These are phyloP conservation scores for Pterocles orientalis DNA, from an alignment of 2,113 vertebrate species.

Conservation along the genomic window DNA sequence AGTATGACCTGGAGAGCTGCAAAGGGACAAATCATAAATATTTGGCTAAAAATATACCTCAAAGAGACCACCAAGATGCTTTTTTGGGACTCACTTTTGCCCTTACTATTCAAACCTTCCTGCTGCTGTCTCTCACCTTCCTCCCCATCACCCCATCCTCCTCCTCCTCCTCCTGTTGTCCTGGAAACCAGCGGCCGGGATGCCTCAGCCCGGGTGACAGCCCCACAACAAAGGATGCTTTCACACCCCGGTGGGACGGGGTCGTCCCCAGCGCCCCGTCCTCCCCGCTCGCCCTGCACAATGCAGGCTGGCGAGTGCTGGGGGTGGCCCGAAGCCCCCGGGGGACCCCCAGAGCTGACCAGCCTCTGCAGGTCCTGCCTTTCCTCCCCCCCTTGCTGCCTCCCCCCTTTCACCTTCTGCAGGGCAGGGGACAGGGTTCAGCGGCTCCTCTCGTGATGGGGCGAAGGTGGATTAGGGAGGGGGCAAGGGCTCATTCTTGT, in stretches of 20 bases:
- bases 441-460: neutral
- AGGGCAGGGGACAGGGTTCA: slow-evolving; percentile 63
- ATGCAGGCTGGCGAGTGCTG: neutral
- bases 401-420: neutral
- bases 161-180: slow-evolving; percentile 18
- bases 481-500: slow-evolving; percentile 60
- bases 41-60: neutral
- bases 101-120: neutral
- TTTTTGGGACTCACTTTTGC: neutral
- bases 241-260: slow-evolving; percentile 12
- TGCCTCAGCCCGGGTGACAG: slow-evolving; percentile 35
- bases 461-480: neutral
- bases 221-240: slow-evolving; percentile 54
- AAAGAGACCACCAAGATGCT: neutral
- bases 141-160: neutral
- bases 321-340: slow-evolving; percentile 15
- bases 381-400: neutral
- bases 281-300: neutral
- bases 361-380: neutral
- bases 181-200: slow-evolving; percentile 59
- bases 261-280: neutral
- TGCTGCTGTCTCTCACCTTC: neutral
- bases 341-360: neutral
- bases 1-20: neutral
- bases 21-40: neutral